A percentile compares a stretch with the other conserved stretches of the same genome.
phyloP scores from a whole-genome alignment of 2,888 invertebrate species.

The Orthosia cruda region DNA sequence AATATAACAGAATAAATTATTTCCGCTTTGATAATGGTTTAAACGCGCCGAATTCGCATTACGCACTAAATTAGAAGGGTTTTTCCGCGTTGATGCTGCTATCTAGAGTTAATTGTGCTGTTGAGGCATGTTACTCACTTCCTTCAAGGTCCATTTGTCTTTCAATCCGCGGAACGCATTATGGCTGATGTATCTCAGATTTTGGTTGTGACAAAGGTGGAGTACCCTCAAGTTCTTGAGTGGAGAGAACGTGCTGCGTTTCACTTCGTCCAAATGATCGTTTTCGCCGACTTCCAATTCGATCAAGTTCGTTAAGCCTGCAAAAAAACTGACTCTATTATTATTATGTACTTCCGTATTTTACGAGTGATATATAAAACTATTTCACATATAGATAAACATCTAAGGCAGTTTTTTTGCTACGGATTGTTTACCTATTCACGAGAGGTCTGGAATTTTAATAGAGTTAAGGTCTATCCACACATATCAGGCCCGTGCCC shows the following conservation, averaged over 20 bases:
- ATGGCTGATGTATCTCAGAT: slow-evolving; percentile 91
- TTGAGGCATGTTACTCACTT: slow-evolving; percentile 82
- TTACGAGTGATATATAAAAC: slow-evolving; percentile 33
- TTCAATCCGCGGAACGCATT: slow-evolving; percentile 91
- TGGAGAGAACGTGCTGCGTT: slow-evolving; percentile 90
- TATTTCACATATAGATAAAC: slow-evolving; percentile 53
- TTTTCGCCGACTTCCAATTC: slow-evolving; percentile 93
- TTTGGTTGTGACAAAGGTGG: slow-evolving; percentile 90
- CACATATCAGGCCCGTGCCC: no score
- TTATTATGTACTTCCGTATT: slow-evolving; percentile 65
- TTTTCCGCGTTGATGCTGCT: slow-evolving; percentile 45
- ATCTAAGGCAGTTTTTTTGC: slow-evolving; percentile 57
- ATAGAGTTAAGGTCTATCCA: no score
- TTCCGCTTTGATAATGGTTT: slow-evolving; percentile 49
- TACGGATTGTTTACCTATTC: slow-evolving; percentile 14
- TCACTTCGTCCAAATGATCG: slow-evolving; percentile 90
- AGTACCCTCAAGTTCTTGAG: slow-evolving; percentile 87
- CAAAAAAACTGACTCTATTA: slow-evolving; percentile 71
- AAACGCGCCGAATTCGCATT: slow-evolving; percentile 46
- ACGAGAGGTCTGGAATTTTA: slow-evolving; percentile 23
- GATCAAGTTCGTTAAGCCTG: slow-evolving; percentile 91
- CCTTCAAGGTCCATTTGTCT: slow-evolving; percentile 89
- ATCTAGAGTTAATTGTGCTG: slow-evolving; percentile 14
- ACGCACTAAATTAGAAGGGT: slow-evolving; percentile 34
- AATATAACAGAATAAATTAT: slow-evolving; percentile 44